Evolutionary conservation across 1,140 invertebrate genomes (phyloP).

Genomic region (Pseudomyrmex dendroicus): DNA sequence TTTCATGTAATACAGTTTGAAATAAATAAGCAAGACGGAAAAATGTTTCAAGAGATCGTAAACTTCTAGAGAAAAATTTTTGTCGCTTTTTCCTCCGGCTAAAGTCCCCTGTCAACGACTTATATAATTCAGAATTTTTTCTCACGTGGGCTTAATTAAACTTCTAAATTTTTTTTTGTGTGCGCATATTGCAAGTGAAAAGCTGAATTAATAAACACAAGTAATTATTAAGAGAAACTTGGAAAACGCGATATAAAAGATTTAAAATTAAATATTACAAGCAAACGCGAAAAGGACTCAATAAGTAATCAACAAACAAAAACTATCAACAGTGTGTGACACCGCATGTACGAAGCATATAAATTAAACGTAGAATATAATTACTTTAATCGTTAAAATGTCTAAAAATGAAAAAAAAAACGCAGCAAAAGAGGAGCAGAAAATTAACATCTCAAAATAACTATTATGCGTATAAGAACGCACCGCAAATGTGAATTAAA

Average conservation of each 20-base stretch:
- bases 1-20: not conserved
- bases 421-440: not conserved
- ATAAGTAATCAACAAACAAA: too few relatives aligned
- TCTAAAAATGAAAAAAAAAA: not conserved
- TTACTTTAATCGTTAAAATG: not conserved
- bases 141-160: not conserved
- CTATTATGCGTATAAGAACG: not conserved
- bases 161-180: not conserved
- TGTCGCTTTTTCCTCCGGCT: too few relatives aligned
- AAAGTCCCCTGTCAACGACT: not conserved
- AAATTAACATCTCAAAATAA: slow-evolving; percentile 18
- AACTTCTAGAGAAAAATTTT: not conserved
- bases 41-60: not conserved
- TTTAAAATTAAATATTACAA: too few relatives aligned
- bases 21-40: not conserved
- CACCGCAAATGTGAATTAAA: not conserved
- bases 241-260: not conserved
- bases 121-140: not conserved
- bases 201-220: too few relatives aligned
- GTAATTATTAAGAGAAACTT: not conserved
- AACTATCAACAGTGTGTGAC: not conserved
- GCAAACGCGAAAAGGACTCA: too few relatives aligned
- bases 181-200: not conserved
- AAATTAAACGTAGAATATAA: not conserved
- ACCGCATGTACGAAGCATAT: not conserved